These are phyloP conservation scores for Gasterosteus nipponicus DNA, from an alignment of 2,113 vertebrate genomes.

Conservation along the genomic window DNA sequence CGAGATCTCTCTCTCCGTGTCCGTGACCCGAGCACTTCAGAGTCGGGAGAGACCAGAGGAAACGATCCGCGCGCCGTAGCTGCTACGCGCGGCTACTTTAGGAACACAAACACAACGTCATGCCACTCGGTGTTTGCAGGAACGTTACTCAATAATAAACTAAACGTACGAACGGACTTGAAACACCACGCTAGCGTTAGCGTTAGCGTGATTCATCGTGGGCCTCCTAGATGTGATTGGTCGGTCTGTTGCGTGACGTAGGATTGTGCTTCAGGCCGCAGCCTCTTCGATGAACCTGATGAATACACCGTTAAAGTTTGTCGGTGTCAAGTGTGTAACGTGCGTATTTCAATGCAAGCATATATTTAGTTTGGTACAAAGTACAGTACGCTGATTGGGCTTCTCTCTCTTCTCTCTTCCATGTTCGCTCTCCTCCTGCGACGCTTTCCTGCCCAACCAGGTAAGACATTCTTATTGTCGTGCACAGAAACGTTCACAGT, in stretches of 20 bases:
- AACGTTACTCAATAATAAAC: background rate
- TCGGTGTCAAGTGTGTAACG: background rate
- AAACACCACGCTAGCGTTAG: too few relatives aligned
- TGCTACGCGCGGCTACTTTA: background rate
- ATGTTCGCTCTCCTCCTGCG: conserved; percentile 30
- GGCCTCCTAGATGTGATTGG: too few relatives aligned
- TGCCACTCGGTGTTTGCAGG: background rate
- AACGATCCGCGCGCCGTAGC: background rate
- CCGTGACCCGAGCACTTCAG: background rate
- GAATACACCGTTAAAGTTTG: too few relatives aligned
- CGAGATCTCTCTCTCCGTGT: background rate
- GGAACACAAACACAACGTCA: background rate
- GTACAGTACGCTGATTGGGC: background rate
- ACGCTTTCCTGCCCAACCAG: conserved; percentile 14
- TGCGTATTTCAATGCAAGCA: background rate
- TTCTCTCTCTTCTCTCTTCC: conserved; percentile 36
- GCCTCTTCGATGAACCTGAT: too few relatives aligned
- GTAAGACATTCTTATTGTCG: conserved; percentile 42
- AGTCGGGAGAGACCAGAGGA: background rate
- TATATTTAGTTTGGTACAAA: background rate
- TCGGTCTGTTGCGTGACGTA: too few relatives aligned
- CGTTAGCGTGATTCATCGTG: background rate
- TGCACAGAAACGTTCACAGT: background rate
- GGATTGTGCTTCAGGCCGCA: too few relatives aligned
- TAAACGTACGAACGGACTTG: background rate